phyloP scores from a whole-genome alignment of 2,888 invertebrate species.

The Pristionchus maxplancki region DNA sequence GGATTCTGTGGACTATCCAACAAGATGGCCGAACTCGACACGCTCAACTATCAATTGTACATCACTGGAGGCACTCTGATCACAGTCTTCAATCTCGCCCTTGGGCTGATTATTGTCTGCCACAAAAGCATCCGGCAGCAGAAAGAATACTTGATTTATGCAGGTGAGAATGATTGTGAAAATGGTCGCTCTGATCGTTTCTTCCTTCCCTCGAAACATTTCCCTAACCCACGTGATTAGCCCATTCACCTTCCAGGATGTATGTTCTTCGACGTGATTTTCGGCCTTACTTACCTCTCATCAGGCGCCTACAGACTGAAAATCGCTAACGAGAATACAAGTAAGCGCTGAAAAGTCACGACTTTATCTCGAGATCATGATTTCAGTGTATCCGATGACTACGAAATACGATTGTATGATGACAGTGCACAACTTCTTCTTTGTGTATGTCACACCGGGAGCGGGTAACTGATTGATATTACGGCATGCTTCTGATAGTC shows the following conservation, averaged over 20 bases:
- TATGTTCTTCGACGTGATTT: conserved; percentile 47
- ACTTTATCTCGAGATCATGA: neutral
- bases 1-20: conserved; percentile 12
- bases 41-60: conserved; percentile 19
- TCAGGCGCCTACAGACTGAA: conserved; percentile 27
- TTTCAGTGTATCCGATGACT: conserved; percentile 12
- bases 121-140: conserved; percentile 34
- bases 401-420: conserved; percentile 22
- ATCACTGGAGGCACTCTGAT: conserved; percentile 18
- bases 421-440: conserved; percentile 42
- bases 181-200: neutral
- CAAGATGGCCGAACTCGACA: neutral
- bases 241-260: conserved; percentile 13
- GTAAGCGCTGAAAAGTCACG: neutral
- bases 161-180: too few relatives aligned
- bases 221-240: neutral
- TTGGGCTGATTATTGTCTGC: neutral
- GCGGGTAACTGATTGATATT: neutral
- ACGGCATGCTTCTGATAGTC: neutral
- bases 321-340: conserved; percentile 5
- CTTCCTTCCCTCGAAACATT: neutral
- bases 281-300: conserved; percentile 45
- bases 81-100: conserved; percentile 7
- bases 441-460: conserved; percentile 30
- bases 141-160: conserved; percentile 50